Evolutionary conservation across 2,113 vertebrate species (phyloP).

Genomic region (Edolisoma coerulescens): DNA sequence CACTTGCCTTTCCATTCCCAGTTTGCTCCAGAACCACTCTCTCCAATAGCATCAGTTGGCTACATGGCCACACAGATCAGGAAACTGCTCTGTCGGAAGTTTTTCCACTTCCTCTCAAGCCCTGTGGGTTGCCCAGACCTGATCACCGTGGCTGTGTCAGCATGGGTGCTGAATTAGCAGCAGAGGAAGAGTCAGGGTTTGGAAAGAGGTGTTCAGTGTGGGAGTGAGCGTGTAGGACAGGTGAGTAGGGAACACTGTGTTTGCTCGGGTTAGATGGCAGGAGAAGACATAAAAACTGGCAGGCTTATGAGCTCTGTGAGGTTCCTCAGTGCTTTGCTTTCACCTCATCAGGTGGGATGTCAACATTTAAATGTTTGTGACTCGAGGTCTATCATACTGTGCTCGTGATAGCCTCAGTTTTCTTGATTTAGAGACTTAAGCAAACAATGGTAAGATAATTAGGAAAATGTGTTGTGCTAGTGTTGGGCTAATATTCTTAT

Average conservation of each 20-base stretch:
- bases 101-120: neutral
- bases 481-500: neutral
- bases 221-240: neutral
- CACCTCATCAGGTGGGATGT: neutral
- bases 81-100: neutral
- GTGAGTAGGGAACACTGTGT: neutral
- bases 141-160: neutral
- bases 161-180: neutral
- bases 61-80: neutral
- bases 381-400: fast-evolving
- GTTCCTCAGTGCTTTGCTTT: neutral
- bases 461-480: neutral
- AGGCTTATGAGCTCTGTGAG: neutral
- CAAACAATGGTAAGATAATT: neutral
- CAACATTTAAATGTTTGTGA: neutral
- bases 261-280: neutral
- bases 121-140: neutral
- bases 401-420: neutral
- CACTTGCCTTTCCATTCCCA: neutral
- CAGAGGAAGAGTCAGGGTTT: neutral
- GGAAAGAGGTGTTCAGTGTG: neutral
- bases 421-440: neutral
- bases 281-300: neutral
- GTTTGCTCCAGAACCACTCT: neutral
- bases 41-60: neutral